Percentiles rank a stretch among this genome's conserved stretches.
Conservation (phyloP, 2,797 vertebrate species). For the Oryzias dopingdopingensis region DNA sequence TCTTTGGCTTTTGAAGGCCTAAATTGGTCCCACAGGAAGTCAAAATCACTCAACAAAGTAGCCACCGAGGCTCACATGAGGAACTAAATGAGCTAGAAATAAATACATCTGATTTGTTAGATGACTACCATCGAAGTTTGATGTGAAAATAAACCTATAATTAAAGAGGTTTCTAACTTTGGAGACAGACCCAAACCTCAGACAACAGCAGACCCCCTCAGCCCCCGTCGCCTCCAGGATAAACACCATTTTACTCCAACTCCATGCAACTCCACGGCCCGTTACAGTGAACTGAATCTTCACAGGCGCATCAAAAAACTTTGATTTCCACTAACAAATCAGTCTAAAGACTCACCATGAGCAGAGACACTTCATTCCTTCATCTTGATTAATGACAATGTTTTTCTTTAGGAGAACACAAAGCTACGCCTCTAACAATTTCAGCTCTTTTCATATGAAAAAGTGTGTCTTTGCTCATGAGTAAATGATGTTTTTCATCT, state of each 20-base stretch:
- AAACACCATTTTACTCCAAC: conserved; percentile 37
- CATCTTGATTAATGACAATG: conserved; percentile 5
- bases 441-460: not conserved
- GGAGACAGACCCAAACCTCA: conserved; percentile 51
- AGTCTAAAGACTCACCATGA: not conserved
- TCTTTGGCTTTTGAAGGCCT: conserved; percentile 3
- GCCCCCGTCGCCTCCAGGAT: conserved; percentile 27
- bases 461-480: conserved; percentile 24
- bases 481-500: conserved; percentile 25
- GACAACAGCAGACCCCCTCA: conserved; percentile 51
- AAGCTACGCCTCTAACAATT: conserved; percentile 3
- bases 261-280: conserved; percentile 17
- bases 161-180: conserved; percentile 57
- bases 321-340: conserved; percentile 30
- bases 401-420: not conserved
- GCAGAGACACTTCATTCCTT: not conserved
- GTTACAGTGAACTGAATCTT: conserved; percentile 31
- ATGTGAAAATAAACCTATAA: conserved; percentile 63
- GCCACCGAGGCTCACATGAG: conserved; percentile 42
- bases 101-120: conserved; percentile 50
- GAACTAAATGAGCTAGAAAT: conserved; percentile 54
- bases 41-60: conserved; percentile 30
- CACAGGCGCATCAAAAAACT: conserved; percentile 39
- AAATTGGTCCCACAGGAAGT: conserved; percentile 34
- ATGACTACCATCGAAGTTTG: conserved; percentile 43